Percentiles rank a stretch among this genome's conserved stretches.
These are phyloP conservation scores for Tetramorium simillimum DNA, from an alignment of 1,140 invertebrate species.

Conservation along the genomic window DNA sequence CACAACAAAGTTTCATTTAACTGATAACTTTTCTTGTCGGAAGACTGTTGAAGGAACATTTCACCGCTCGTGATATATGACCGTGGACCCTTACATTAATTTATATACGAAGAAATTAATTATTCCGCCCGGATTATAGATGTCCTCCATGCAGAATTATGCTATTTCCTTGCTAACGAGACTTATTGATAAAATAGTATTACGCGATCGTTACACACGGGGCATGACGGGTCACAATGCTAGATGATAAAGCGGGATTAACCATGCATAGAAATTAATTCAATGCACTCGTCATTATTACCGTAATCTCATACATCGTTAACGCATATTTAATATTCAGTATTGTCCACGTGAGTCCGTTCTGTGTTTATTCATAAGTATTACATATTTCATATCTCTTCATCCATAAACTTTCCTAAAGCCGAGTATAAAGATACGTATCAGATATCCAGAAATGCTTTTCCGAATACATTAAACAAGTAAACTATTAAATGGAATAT, in stretches of 20 bases:
- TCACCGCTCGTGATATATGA: constrained; percentile 34
- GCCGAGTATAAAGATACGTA: neutral
- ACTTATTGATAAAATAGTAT: constrained; percentile 60
- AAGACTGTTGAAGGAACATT: neutral
- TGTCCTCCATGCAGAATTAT: constrained; percentile 29
- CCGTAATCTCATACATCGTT: constrained; percentile 44
- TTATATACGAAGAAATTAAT: constrained; percentile 58
- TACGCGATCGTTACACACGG: constrained; percentile 57
- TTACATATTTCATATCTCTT: neutral
- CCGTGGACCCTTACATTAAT: constrained; percentile 41
- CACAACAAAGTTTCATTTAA: constrained; percentile 6
- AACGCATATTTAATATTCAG: constrained; percentile 29
- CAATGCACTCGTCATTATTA: constrained; percentile 63
- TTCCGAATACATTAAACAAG: constrained; percentile 10
- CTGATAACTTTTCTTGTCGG: neutral
- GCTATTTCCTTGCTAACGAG: constrained; percentile 46
- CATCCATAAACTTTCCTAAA: neutral
- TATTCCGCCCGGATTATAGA: constrained; percentile 57
- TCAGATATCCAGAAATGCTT: neutral
- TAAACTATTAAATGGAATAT: neutral
- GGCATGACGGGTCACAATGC: constrained; percentile 8
- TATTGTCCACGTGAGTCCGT: neutral
- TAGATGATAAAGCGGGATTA: constrained; percentile 43
- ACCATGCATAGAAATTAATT: constrained; percentile 48
- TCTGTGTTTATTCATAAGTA: neutral